Base-by-base conservation (phyloP, 2,113 vertebrate species). In the Raja brachyura region DNA sequence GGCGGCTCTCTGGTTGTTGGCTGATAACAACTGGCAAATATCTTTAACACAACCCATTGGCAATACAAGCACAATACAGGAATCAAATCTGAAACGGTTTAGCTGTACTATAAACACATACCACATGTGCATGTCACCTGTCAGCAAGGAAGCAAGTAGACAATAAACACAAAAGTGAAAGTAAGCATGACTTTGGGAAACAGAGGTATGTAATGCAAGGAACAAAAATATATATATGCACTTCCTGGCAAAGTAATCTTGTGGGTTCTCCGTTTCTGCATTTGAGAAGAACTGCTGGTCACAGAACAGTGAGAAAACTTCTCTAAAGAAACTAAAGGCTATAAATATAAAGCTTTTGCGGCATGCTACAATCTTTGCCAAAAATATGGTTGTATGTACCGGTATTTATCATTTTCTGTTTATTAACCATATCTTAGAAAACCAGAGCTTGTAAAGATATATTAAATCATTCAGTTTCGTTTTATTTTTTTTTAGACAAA, bases 71-170 rank as follows among this genome's bases (percentile, higher is more conserved):
- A 88, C 59, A 88, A 86, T 20, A 4, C 9, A 86, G 56, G 56
- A 63, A 86, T 63, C 83, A 86, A 88, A 88, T 88, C 83, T 18
- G n/a, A 88, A 88, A 88, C n/a, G 28, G 31, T 18, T 28, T 88
- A n/a, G 3, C 56, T n/a, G 10, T 61, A 28, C 20, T 33, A 9
- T 28, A 7, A 88, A 18, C 63, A 66, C 63, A 8, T n/a, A 63
- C 18, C 1, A 33, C 39, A 28, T 5, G 0, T 73, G 56, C 61
- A 61, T 31, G n/a, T 9, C 16, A 18, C 0, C 22, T 78, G 4
- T 16, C 22, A 81, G 78, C 78, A 63, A 9, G 59, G 63, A 63
- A 90, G 54, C 22, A 20, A 73, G 20, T 11, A 73, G 39, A 28
- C 10, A 74, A 22, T 31, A 70, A 54, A 25, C 56, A 22, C 39